These are phyloP conservation scores for Trachymyrmex septentrionalis DNA, from an alignment of 1,140 invertebrate genomes.

Conservation along the genomic window DNA sequence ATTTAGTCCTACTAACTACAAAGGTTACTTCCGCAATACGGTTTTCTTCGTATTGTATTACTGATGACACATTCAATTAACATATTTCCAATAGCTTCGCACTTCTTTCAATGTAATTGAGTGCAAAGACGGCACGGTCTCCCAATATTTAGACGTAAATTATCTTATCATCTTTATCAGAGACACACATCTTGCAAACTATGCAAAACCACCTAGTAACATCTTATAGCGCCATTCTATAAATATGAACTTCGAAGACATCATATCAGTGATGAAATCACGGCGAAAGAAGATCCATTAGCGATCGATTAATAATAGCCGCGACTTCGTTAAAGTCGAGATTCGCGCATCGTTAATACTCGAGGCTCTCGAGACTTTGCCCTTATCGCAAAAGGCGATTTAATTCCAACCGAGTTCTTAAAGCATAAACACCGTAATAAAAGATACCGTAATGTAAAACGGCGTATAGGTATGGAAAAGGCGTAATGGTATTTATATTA, in stretches of 20 bases:
- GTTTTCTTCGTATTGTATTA: slow-evolving; percentile 8
- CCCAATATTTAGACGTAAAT: slow-evolving; percentile 13
- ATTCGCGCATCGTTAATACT: background rate
- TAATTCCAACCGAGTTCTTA: background rate
- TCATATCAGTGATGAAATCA: background rate
- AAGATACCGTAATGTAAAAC: slow-evolving; percentile 5
- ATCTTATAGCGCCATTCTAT: background rate
- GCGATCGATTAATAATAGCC: slow-evolving; percentile 3
- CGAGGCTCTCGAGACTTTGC: too few species aligned
- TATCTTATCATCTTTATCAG: slow-evolving; percentile 20
- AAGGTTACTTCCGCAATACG: background rate
- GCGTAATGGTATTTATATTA: slow-evolving; percentile 21
- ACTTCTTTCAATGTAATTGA: background rate
- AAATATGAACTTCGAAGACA: slow-evolving; percentile 12
- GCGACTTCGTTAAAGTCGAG: slow-evolving; percentile 6
- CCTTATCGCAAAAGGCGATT: background rate
- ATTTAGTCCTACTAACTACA: too few species aligned
- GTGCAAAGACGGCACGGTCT: background rate
- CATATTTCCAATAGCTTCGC: background rate
- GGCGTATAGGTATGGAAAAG: background rate
- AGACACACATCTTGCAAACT: background rate
- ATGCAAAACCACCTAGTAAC: background rate
- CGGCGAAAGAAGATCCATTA: background rate
- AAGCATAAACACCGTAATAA: background rate
- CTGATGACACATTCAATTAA: slow-evolving; percentile 29